Evolutionary conservation across 1,140 invertebrate genomes (phyloP).

Genomic region (Apolygus lucorum): DNA sequence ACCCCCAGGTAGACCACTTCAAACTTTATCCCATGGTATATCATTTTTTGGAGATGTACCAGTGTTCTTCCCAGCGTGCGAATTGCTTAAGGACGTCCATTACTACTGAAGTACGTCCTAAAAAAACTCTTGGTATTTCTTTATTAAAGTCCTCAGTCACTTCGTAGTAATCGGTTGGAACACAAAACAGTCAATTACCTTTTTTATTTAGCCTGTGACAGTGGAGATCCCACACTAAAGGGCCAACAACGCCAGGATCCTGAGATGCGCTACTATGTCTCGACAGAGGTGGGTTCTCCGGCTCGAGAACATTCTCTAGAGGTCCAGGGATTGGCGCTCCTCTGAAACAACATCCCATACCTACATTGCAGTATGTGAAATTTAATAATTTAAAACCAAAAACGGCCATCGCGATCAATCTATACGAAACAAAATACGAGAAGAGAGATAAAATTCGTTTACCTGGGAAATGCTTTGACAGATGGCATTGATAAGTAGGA

Average conservation of each 20-base stretch:
- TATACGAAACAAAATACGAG: background rate
- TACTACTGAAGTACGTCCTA: no score
- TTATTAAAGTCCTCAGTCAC: no score
- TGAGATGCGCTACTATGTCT: slow-evolving; percentile 47
- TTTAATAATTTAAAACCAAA: no score
- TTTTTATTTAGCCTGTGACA: slow-evolving; percentile 41
- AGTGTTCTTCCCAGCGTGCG: no score
- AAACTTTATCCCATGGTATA: no score
- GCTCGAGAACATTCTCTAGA: slow-evolving; percentile 64
- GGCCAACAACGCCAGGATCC: slow-evolving; percentile 75
- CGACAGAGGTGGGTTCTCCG: slow-evolving; percentile 41
- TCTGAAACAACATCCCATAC: slow-evolving; percentile 36
- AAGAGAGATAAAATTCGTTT: slow-evolving; percentile 19
- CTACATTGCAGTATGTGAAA: no score
- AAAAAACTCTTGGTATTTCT: no score
- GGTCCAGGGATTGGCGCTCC: slow-evolving; percentile 57
- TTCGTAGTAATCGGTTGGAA: no score
- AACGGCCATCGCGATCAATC: background rate
- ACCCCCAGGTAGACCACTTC: no score
- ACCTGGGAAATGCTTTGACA: slow-evolving; percentile 63
- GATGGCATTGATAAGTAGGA: slow-evolving; percentile 74
- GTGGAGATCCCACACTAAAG: slow-evolving; percentile 68
- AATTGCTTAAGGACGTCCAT: no score
- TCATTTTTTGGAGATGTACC: no score
- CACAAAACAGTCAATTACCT: no score